Conservation (phyloP, 2,888 invertebrate genomes). For the Hyalella azteca region DNA sequence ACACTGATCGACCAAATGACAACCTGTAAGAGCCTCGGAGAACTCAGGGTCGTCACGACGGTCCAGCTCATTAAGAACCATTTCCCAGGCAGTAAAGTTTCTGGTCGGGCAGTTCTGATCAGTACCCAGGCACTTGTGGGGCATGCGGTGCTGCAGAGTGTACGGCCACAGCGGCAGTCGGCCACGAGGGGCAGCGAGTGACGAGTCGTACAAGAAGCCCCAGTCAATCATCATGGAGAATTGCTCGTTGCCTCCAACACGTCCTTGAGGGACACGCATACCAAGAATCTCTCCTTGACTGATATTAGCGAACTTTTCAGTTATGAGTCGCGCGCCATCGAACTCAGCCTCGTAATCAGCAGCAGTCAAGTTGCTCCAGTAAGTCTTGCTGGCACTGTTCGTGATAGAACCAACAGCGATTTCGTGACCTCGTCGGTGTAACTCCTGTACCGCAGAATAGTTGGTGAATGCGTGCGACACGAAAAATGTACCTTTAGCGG, state of each 20-base stretch:
- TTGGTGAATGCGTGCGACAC: conserved; percentile 88
- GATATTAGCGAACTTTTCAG: conserved; percentile 81
- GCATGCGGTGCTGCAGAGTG: conserved; percentile 89
- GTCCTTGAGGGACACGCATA: conserved; percentile 65
- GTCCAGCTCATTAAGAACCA: conserved; percentile 62
- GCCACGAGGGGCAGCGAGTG: conserved; percentile 82
- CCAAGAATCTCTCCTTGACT: conserved; percentile 83
- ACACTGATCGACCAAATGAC: conserved; percentile 62
- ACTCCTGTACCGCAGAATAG: conserved; percentile 88
- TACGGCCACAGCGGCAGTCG: conserved; percentile 90
- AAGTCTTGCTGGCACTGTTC: conserved; percentile 62
- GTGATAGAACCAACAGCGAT: conserved; percentile 71
- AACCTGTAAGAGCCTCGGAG: conserved; percentile 62
- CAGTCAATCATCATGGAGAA: conserved; percentile 85
- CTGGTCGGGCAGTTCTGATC: conserved; percentile 87
- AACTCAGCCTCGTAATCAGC: conserved; percentile 93
- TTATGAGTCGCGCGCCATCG: conserved; percentile 90
- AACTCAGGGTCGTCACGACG: conserved; percentile 61
- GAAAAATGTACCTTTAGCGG: conserved; percentile 90
- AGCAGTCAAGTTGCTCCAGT: conserved; percentile 64
- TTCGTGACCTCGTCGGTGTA: conserved; percentile 89
- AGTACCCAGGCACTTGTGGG: conserved; percentile 80
- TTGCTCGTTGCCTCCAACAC: conserved; percentile 64
- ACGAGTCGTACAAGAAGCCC: conserved; percentile 91
- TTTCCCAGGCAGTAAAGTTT: conserved; percentile 74